A percentile compares a stretch with the other conserved stretches of the same genome.
Conservation (phyloP, 2,797 vertebrate species). For the Epinephelus awoara region DNA sequence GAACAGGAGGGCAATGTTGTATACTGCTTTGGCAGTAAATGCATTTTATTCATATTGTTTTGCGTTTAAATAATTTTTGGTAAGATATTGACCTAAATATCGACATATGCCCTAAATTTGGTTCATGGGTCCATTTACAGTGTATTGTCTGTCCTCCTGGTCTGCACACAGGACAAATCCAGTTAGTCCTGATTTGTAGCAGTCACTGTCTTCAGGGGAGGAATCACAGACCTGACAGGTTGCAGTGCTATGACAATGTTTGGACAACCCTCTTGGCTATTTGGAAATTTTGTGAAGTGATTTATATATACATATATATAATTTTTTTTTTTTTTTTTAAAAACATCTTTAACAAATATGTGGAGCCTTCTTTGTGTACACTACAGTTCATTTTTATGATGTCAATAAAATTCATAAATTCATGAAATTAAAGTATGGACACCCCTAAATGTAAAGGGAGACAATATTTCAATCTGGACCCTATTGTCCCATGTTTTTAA, state of each 20-base stretch:
- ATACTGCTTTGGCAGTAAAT: neutral
- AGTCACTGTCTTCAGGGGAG: neutral
- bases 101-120: neutral
- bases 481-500: too few relatives aligned
- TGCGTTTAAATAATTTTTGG: neutral
- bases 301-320: too few relatives aligned
- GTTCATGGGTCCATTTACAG: neutral
- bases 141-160: conserved; percentile 40
- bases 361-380: neutral
- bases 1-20: conserved; percentile 19
- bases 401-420: neutral
- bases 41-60: neutral
- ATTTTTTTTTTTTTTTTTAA: too few relatives aligned
- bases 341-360: neutral
- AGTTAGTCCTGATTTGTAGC: conserved; percentile 25
- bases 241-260: conserved; percentile 18
- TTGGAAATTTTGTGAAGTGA: neutral
- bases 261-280: neutral
- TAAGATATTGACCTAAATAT: neutral
- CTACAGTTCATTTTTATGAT: too few relatives aligned
- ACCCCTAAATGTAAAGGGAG: neutral
- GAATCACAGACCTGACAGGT: neutral
- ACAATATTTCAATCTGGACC: too few relatives aligned
- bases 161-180: conserved; percentile 46
- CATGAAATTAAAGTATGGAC: neutral